Evolutionary conservation across 2,888 invertebrate species (phyloP).

Genomic region (Timema cristinae): DNA sequence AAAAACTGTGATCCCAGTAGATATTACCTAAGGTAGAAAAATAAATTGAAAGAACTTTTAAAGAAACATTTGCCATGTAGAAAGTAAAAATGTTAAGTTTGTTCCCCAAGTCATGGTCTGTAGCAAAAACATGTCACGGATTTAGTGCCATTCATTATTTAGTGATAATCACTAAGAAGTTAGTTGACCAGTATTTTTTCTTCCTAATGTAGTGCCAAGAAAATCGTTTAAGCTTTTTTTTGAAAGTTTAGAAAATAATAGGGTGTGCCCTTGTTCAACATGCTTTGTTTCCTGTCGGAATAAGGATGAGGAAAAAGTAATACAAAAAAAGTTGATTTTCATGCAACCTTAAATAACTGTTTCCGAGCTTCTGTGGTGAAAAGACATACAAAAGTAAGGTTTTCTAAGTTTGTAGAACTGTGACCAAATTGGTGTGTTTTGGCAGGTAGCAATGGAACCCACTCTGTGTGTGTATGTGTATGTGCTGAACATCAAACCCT

Average conservation of each 20-base stretch:
- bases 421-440: neutral
- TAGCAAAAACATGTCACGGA: slow-evolving; percentile 1
- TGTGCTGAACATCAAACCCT: slow-evolving; percentile 3
- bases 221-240: neutral
- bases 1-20: no score
- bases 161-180: neutral
- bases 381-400: neutral
- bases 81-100: neutral
- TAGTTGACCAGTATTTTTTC: neutral
- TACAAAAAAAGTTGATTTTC: neutral
- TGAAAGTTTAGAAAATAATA: no score
- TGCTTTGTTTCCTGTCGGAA: no score
- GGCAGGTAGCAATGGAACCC: neutral
- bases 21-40: no score
- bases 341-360: neutral
- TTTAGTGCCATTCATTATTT: neutral
- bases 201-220: neutral
- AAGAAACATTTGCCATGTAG: neutral
- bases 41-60: neutral
- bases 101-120: neutral
- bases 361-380: neutral
- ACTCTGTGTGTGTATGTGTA: neutral
- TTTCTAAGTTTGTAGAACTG: neutral
- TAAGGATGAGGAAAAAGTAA: no score
- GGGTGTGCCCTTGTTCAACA: no score